phyloP scores from a whole-genome alignment of 1,140 invertebrate species.

The Caenorhabditis brenneri region DNA sequence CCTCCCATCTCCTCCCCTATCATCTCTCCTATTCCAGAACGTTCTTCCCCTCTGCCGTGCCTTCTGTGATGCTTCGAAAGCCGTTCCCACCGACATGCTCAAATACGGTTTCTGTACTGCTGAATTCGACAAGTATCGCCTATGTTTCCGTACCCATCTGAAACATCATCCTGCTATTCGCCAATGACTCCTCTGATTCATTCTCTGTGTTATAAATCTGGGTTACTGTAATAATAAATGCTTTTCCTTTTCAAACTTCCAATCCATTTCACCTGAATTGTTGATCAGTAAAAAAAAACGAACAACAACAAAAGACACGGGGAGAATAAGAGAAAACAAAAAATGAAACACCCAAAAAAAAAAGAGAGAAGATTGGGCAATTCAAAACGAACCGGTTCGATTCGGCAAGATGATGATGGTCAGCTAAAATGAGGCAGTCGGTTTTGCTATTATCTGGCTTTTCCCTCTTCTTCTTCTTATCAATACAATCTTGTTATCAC shows the following conservation, averaged over 20 bases:
- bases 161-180: conserved; percentile 26
- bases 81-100: conserved; percentile 45
- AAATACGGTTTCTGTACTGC: conserved; percentile 44
- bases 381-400: neutral
- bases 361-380: conserved; percentile 26
- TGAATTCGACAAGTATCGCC: conserved; percentile 46
- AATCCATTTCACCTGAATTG: neutral
- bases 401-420: conserved; percentile 21
- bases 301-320: neutral
- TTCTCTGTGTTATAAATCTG: neutral
- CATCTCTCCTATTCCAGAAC: no score
- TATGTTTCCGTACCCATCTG: conserved; percentile 36
- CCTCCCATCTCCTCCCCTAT: no score
- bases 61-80: conserved; percentile 31
- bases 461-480: no score
- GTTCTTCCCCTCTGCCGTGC: conserved; percentile 48
- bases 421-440: neutral
- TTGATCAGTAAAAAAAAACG: neutral
- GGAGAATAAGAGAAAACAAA: no score
- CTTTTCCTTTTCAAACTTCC: neutral
- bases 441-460: conserved; percentile 23
- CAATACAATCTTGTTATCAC: conserved; percentile 21
- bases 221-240: neutral
- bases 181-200: neutral
- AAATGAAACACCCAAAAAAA: neutral